Evolutionary conservation across 2,888 invertebrate genomes (phyloP).

Genomic region (Tipula vernalis): DNA sequence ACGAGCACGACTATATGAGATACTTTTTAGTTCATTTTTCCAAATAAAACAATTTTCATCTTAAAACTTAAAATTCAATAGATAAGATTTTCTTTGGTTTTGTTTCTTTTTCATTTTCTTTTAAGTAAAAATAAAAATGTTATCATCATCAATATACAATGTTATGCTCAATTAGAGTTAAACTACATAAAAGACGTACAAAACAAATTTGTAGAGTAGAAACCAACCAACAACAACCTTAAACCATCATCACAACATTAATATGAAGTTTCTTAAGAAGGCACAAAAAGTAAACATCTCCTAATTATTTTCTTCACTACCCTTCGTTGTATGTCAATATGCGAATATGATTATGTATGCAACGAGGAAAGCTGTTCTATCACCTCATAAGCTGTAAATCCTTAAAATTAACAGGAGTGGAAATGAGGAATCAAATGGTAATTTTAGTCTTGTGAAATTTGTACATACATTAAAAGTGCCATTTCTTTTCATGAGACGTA

Average conservation of each 20-base stretch:
- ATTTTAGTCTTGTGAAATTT: no score
- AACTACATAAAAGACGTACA: neutral
- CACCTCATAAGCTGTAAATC: no score
- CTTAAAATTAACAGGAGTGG: no score
- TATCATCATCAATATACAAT: slow-evolving; percentile 4
- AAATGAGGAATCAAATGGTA: no score
- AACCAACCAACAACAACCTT: neutral
- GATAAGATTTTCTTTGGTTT: neutral
- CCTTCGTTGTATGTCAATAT: no score
- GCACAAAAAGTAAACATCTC: neutral
- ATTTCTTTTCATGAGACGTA: no score
- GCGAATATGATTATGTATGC: no score
- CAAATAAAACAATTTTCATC: slow-evolving; percentile 4
- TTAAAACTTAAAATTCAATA: neutral
- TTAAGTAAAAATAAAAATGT: neutral
- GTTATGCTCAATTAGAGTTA: slow-evolving; percentile 4
- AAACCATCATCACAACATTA: neutral
- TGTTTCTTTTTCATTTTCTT: neutral
- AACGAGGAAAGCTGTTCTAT: no score
- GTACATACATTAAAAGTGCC: no score
- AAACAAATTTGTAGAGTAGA: neutral
- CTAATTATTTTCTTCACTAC: no score
- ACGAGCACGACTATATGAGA: neutral
- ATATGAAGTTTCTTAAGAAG: neutral
- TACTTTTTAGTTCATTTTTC: neutral